Evolutionary conservation across 2,888 invertebrate species (phyloP), one percentile per base, ranked within the genome.

Genomic region (Plebejus argus): DNA sequence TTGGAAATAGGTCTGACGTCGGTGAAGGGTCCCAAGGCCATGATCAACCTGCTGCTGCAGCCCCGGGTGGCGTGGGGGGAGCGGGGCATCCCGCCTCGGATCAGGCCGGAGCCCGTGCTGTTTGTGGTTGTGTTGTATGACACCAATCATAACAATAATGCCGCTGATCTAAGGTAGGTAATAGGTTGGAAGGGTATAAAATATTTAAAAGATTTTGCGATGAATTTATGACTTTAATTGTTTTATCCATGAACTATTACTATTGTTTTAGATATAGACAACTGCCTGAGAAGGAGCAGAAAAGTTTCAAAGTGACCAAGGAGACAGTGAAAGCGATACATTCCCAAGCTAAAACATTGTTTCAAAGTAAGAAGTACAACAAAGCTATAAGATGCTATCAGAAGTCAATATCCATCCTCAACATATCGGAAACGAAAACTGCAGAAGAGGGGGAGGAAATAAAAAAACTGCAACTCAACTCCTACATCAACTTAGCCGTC

Each of bases 21-120:
- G 20, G 86, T 92, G 0, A 83, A 82, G 1, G 92, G 94, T 0
- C 92, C 93, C 0, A 78, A 80, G 0, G 92, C 92, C 0, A 81
- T 90, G 0, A 84, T 92, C 78, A 85, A 86, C 23, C 81, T 92
- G 12, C 82, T 93, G 0, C 81, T 93, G 12, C 86, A 86, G 70
- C 94, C 94, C 0, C 81, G 82, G 0, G 84, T 86, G 8, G 86
- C 92, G 0, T 94, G 93, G 90, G 91, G 93, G 0, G 80, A 82
- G 1, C 78, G 77, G 0, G 94, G 93, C 0, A 86, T 83, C 0
- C 87, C 84, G 18, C 92, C 92, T 0, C 80, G 93, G 1, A 87
- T 94, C 35, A 83, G 83, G 1, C 87, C 90, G 0, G 87, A 88
- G 78, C 86, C 89, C 0, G 91, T 88, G 0, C 82, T 94, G 66